Evolutionary conservation across 1,140 invertebrate species (phyloP).

Genomic region (Pogonomyrmex barbatus): DNA sequence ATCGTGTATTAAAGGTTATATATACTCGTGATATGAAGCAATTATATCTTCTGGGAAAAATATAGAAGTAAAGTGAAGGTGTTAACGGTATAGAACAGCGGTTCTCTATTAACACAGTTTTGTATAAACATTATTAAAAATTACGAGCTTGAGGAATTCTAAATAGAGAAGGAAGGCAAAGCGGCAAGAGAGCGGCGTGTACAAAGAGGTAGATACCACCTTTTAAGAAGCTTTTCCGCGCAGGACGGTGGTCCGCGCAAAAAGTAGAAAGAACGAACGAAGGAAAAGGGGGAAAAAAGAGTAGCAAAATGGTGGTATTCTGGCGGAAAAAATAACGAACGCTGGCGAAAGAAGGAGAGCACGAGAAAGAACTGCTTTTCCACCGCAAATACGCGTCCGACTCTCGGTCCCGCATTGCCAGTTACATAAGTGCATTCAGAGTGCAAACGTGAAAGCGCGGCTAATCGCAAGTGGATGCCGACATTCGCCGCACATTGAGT

Average conservation of each 20-base stretch:
- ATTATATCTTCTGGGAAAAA: conserved; percentile 20
- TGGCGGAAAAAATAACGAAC: conserved; percentile 47
- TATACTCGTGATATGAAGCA: not conserved
- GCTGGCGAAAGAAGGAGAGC: not conserved
- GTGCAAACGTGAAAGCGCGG: conserved; percentile 28
- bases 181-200: conserved; percentile 13
- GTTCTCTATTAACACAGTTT: conserved; percentile 48
- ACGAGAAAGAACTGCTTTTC: conserved; percentile 14
- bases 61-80: conserved; percentile 19
- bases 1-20: conserved; percentile 1
- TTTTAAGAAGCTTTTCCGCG: conserved; percentile 51
- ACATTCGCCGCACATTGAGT: conserved; percentile 10
- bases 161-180: conserved; percentile 24
- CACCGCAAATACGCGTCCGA: conserved; percentile 29
- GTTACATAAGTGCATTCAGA: conserved; percentile 23
- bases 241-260: conserved; percentile 39
- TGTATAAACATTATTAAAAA: conserved; percentile 63
- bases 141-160: conserved; percentile 37
- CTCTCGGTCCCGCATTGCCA: conserved; percentile 23
- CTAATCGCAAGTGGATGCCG: conserved; percentile 34
- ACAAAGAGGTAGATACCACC: conserved; percentile 34
- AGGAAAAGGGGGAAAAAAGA: conserved; percentile 6
- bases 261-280: conserved; percentile 47
- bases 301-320: conserved; percentile 49
- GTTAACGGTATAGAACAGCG: conserved; percentile 10